Evolutionary conservation across 2,888 invertebrate genomes (phyloP).

Genomic region (Phaonia tiefii): DNA sequence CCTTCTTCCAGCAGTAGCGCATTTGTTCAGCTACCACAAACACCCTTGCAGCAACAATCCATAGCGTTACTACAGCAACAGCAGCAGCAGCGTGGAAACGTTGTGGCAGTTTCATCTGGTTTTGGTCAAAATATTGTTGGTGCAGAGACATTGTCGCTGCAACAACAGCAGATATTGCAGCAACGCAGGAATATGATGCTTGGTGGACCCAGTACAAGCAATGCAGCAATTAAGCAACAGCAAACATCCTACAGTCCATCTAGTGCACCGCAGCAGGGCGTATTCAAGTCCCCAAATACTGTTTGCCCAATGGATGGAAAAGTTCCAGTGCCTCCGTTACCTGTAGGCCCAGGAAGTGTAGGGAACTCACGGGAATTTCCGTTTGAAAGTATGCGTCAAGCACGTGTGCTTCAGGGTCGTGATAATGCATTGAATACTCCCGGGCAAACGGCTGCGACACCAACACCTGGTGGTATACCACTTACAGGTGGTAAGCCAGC

Average conservation of each 20-base stretch:
- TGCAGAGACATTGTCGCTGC: slow-evolving; percentile 43
- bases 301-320: slow-evolving; percentile 92
- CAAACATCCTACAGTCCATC: slow-evolving; percentile 50
- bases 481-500: slow-evolving; percentile 52
- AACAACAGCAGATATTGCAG: slow-evolving; percentile 71
- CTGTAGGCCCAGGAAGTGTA: slow-evolving; percentile 81
- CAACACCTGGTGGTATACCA: slow-evolving; percentile 67
- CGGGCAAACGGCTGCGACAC: slow-evolving; percentile 29
- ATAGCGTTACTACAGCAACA: slow-evolving; percentile 59
- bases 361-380: slow-evolving; percentile 84
- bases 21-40: slow-evolving; percentile 53
- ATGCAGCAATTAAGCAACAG: slow-evolving; percentile 67
- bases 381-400: slow-evolving; percentile 95
- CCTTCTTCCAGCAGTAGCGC: slow-evolving; percentile 67
- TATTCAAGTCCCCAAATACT: slow-evolving; percentile 91
- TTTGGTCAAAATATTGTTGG: slow-evolving; percentile 43
- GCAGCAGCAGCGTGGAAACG: slow-evolving; percentile 69
- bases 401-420: slow-evolving; percentile 90
- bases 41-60: slow-evolving; percentile 59
- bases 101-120: slow-evolving; percentile 69
- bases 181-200: slow-evolving; percentile 70
- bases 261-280: slow-evolving; percentile 59
- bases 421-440: slow-evolving; percentile 82
- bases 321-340: slow-evolving; percentile 82
- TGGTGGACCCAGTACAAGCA: slow-evolving; percentile 67